Evolutionary conservation across 1,140 invertebrate species (phyloP), one percentile per base, ranked within the genome.

Genomic region (Rhopalosiphum maidis): DNA sequence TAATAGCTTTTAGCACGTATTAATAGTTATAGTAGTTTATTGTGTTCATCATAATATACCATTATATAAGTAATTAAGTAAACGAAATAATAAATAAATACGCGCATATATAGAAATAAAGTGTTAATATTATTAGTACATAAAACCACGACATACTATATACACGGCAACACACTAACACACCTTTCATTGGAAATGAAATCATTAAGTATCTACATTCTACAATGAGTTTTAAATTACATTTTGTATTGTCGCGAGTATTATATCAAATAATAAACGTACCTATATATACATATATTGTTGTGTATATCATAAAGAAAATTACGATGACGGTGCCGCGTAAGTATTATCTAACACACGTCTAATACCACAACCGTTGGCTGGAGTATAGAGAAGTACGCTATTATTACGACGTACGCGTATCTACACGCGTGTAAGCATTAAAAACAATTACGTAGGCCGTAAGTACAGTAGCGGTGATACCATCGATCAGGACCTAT

Each of bases 141-240:
- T 68, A n/a, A 11, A n/a, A 68, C 60, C 30, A 68, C 55, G 55
- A 15, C 55, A 60, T 51, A 51, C 30, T 60, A 60, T 60, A 2
- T 60, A 23, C 22, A 30, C 15, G 55, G 25, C 6, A 5, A 43
- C 83, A 85, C 22, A 7, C 7, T 82, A 82, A 86, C 25, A 30
- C 85, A 46, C 43, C 15, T 87, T 87, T 87, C 43, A 8, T 89
- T 89, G 8, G 51, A 55, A 89, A 54, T 88, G 35, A 55, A 89
- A 89, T 35, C 87, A 89, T 89, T 35, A 23, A 54, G 46, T 37
- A 18, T 35, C 18, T 43, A 30, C 4, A 21, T 60, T 68, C 11
- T 77, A 48, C 30, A 87, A 51, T 55, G 87, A 54, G 48, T 89
- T 89, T 89, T 54, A 54, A 89, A 55, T 89, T 89, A 37, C 22